Evolutionary conservation across 2,888 invertebrate species (phyloP), one percentile per base, ranked within the genome.

Genomic region (Ophion obscuratus): DNA sequence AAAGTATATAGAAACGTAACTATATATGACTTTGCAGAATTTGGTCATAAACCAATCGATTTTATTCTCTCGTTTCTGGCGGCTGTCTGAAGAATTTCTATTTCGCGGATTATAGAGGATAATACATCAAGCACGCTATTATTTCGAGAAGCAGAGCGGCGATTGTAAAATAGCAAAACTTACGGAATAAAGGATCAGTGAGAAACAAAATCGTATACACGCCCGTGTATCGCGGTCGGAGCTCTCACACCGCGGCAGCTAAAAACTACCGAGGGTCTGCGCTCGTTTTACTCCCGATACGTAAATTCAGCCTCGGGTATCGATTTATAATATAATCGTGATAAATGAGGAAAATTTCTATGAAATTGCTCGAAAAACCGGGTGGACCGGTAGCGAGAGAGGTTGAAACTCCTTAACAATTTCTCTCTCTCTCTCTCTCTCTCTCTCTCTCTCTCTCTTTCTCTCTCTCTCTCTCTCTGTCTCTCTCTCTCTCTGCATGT

Each of bases 281-380:
- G 36, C 14, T 70, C 31, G 40, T 62, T 71, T 79, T 71, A 62
- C 11, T 81, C 61, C n/a, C 75, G 82, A 85, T 80, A 83, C 78
- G 83, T 77, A 83, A 83, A 87, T 90, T 88, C 89, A 84, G 91
- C 91, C 89, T 85, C 85, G 87, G 89, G 88, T 89, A 90, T 89
- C 90, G 88, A 88, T 88, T 89, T 90, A 92, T 92, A 91, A 91
- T 91, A 90, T 91, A 92, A 93, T 93, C 92, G 89, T 89, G 89
- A 87, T 88, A 91, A 93, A 93, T 90, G 92, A 92, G 93, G 93
- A 93, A 93, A 94, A 94, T 93, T 93, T 92, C 91, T 93, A 93
- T 92, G 91, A 94, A 93, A 93, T 93, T 94, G 92, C 91, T 89
- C 88, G 91, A 92, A 92, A 90, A 90, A 90, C 88, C 91, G 87